phyloP scores from a whole-genome alignment of 2,888 invertebrate genomes.

The Diplazon laetatorius region DNA sequence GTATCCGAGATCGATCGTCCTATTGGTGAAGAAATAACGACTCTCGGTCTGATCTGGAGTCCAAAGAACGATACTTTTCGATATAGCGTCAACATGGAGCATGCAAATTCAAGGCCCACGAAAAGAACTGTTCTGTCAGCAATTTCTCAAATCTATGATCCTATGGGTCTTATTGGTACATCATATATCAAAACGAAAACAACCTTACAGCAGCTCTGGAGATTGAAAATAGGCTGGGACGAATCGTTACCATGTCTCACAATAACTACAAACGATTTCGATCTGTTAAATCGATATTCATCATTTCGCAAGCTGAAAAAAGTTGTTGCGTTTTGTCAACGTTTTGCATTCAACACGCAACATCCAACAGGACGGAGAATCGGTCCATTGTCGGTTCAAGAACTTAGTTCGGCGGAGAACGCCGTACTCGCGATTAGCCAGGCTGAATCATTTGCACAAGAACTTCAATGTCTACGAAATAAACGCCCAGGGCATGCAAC shows the following conservation, averaged over 20 bases:
- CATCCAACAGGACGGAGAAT: slow-evolving; percentile 15
- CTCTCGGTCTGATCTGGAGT: neutral
- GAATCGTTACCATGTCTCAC: slow-evolving; percentile 38
- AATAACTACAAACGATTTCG: neutral
- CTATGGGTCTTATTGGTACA: slow-evolving; percentile 68
- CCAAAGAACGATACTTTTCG: no score
- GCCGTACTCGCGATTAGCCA: slow-evolving; percentile 22
- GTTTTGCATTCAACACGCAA: slow-evolving; percentile 16
- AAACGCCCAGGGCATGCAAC: neutral
- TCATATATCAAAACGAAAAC: slow-evolving; percentile 63
- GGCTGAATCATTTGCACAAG: slow-evolving; percentile 11
- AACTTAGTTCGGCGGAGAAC: slow-evolving; percentile 9
- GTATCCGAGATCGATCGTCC: neutral
- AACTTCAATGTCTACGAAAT: slow-evolving; percentile 19
- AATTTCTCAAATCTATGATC: slow-evolving; percentile 69
- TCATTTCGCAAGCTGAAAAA: slow-evolving; percentile 19
- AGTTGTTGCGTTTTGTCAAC: slow-evolving; percentile 22
- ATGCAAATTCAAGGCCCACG: slow-evolving; percentile 12
- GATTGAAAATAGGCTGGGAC: slow-evolving; percentile 52
- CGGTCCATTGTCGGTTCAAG: slow-evolving; percentile 23
- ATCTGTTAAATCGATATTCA: slow-evolving; percentile 15
- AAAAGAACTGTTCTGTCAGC: slow-evolving; percentile 46
- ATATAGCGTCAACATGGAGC: neutral
- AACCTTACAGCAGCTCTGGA: slow-evolving; percentile 53
- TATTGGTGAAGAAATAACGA: neutral